Conservation (phyloP, 2,797 vertebrate species). For the Melanotaenia nigrans region DNA sequence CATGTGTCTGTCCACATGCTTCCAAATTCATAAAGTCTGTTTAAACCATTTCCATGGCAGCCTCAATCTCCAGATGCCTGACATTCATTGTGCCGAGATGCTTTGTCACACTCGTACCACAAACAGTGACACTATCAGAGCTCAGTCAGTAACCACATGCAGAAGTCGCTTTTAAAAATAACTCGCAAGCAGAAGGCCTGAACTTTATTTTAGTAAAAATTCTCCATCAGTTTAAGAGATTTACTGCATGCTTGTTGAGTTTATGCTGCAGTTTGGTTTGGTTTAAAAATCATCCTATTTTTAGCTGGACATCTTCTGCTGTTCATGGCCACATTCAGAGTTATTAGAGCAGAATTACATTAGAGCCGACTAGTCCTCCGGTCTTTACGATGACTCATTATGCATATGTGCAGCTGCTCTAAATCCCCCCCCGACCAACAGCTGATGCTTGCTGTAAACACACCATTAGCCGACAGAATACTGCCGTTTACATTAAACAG, state of each 20-base stretch:
- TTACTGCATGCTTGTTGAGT: not conserved
- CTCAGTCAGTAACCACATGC: constrained; percentile 20
- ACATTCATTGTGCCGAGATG: constrained; percentile 46
- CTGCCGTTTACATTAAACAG: constrained; percentile 4
- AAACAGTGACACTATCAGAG: constrained; percentile 52
- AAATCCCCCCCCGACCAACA: constrained; percentile 16
- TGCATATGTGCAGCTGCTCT: constrained; percentile 38
- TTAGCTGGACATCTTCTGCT: constrained; percentile 22
- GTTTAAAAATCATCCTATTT: constrained; percentile 34
- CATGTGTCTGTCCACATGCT: constrained; percentile 43
- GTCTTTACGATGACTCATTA: constrained; percentile 54
- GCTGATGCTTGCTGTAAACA: constrained; percentile 43
- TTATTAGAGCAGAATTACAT: constrained; percentile 67
- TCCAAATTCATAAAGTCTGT: constrained; percentile 35
- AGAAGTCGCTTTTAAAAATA: constrained; percentile 24
- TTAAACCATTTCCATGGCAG: constrained; percentile 35
- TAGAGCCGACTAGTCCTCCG: constrained; percentile 32
- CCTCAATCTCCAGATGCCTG: constrained; percentile 59
- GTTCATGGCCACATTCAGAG: constrained; percentile 24
- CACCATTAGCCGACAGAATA: not conserved
- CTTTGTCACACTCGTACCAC: constrained; percentile 38
- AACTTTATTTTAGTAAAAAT: not conserved
- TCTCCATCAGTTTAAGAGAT: not conserved
- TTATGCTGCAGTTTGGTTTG: not conserved
- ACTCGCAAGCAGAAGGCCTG: not conserved